Evolutionary conservation across 2,888 invertebrate genomes (phyloP), one percentile per base, ranked within the genome.

Genomic region (Sarcophaga carnaria): DNA sequence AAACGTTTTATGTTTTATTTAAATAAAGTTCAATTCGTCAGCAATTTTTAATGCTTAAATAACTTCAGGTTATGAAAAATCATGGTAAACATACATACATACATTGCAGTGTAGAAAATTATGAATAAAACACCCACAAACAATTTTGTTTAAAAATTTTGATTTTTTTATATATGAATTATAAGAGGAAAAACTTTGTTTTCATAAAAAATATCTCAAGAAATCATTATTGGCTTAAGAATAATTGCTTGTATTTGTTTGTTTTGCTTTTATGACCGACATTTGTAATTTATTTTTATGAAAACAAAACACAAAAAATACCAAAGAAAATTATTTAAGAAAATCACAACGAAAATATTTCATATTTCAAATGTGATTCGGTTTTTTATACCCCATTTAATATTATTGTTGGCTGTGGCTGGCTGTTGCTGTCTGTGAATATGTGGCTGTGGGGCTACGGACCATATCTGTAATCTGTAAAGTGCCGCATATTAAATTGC

Each of bases 401-500:
- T 12, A 8, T n/a, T 25, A 14, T n/a, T 64, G 8, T 75, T 49
- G 1, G 11, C 59, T 49, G 8, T 45, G 2, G 60, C 20, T 75
- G 22, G 12, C 47, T 75, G 37, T 49, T 49, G 49, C 14, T 49
- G 49, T 14, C 54, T 14, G 49, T 49, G 49, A 14, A 14, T 49
- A 14, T 49, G 49, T 14, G 67, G 12, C 27, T 62, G 27, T 62
- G 37, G 20, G 14, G 27, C 72, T 54, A 71, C 74, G 64, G 67
- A n/a, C 37, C 14, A 74, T 54, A 83, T 83, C 10, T 79, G 45
- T 70, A 59, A 79, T 77, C 79, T 75, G 25, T 27, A 69, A 79
- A 83, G 74, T 83, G 79, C 74, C 79, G 79, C 83, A 83, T 63
- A 63, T 83, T 69, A 63, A 79, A 79, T 37, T 63, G 63, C 37